Evolutionary conservation across 30 jellyfish, hydroid and myxozoan species (phyloP), one percentile per base, ranked within the genome.

Genomic region (Mastigias papua): DNA sequence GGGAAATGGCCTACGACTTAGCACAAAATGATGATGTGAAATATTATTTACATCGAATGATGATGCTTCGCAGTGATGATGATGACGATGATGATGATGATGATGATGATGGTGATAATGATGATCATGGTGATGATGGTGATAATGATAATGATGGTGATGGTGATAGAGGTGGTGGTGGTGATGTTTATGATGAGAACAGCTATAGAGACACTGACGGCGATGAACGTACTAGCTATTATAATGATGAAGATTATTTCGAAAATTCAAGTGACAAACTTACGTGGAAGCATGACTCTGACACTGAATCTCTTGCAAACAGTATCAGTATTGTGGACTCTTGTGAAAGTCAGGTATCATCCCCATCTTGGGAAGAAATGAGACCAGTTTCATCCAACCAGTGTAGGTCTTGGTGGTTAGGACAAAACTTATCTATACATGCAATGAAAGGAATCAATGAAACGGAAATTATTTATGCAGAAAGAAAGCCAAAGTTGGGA

Each of bases 1-100:
- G 96, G 23, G 92, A 84, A 48, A 69, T 87, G 21, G 97, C 98
- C 16, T 64, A 48, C 51, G 98, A 94, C 26, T 46, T 89, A 29
- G 96, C 97, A 22, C 89, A 70, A 28, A 73, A 61, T 28, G 65
- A 33, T 5, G 93, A 89, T 22, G 97, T 89, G 42, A 80, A 74
- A 60, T 81, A 80, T 22, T 73, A 71, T 48, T 42, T 71, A 30
- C 76, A 63, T 19, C 88, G 90, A 27, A 88, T 71, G 89, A 79
- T 79, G 87, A 88, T 71, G 86, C 35, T 88, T 22, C 69, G 70
- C 34, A 68, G 65, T 28, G 75, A 57, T 22, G 51, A 86, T 48
- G 75, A 63, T 10, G 69, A 57, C 0, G 78, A 42, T 16, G 33
- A 13, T 21, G 70, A 34, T 37, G 82, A 58, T 67, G 80, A 27